A percentile compares a stretch with the other conserved stretches of the same genome.
phyloP scores from a whole-genome alignment of 2,888 invertebrate species.

The Athetis lepigone region DNA sequence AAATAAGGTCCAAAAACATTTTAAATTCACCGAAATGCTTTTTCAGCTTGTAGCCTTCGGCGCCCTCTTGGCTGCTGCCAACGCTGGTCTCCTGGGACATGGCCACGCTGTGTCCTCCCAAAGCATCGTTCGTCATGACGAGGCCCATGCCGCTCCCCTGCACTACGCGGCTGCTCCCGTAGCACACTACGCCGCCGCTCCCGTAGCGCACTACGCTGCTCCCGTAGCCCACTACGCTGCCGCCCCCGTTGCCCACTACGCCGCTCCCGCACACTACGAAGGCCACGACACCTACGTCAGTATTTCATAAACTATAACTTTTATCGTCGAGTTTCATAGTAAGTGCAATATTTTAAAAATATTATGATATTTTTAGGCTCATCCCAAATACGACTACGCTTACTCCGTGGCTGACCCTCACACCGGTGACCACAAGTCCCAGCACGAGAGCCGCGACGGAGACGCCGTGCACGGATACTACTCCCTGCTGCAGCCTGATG shows the following conservation, averaged over 20 bases:
- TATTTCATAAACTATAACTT: background rate
- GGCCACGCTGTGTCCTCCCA: conserved; percentile 78
- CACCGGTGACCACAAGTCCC: conserved; percentile 92
- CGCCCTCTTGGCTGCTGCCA: conserved; percentile 68
- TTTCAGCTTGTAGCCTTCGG: conserved; percentile 61
- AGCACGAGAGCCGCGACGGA: conserved; percentile 82
- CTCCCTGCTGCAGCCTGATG: conserved; percentile 88
- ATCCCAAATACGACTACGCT: conserved; percentile 88
- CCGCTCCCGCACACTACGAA: conserved; percentile 60
- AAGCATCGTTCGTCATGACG: conserved; percentile 74
- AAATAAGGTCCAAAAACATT: background rate
- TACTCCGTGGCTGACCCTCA: conserved; percentile 91
- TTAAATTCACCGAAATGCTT: background rate
- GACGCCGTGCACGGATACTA: conserved; percentile 87
- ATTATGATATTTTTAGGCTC: conserved; percentile 70
- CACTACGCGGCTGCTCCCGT: conserved; percentile 60
- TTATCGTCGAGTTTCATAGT: no score
- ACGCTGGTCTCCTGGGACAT: conserved; percentile 67
- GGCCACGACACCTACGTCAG: conserved; percentile 69
- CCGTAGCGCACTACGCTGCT: conserved; percentile 64
- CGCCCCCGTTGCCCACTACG: conserved; percentile 53
- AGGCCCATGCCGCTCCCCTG: conserved; percentile 53
- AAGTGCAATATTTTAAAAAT: background rate
- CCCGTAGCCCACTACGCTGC: conserved; percentile 60
- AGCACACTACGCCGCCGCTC: conserved; percentile 52